Percentiles rank a stretch among this genome's conserved stretches.
These are phyloP conservation scores for Liodrosophila aerea DNA, from an alignment of 2,888 invertebrate genomes.

Conservation along the genomic window DNA sequence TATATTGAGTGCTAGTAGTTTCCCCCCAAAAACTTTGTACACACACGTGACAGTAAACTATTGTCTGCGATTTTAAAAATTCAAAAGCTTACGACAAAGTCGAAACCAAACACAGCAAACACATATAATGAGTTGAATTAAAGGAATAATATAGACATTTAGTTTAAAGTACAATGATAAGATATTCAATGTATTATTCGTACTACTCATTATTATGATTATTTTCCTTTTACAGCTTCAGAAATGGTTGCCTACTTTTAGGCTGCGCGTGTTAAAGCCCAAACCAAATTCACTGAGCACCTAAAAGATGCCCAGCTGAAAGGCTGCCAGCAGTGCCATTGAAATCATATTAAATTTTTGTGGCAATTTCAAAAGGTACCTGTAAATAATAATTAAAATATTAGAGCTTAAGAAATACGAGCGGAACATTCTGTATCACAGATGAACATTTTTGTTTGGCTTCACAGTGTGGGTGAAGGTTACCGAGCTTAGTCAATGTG, in stretches of 20 bases:
- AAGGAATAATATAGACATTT: no score
- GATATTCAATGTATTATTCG: no score
- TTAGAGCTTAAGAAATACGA: slow-evolving; percentile 20
- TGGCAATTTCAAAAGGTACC: slow-evolving; percentile 34
- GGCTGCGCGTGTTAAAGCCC: slow-evolving; percentile 9
- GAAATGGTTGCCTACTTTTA: slow-evolving; percentile 42
- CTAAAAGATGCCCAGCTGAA: slow-evolving; percentile 13
- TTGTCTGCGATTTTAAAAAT: slow-evolving; percentile 53
- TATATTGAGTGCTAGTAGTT: neutral
- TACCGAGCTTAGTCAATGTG: slow-evolving; percentile 34
- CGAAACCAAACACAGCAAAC: slow-evolving; percentile 5
- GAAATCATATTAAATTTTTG: slow-evolving; percentile 18
- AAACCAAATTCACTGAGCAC: slow-evolving; percentile 7
- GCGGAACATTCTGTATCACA: neutral
- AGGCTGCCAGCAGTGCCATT: slow-evolving; percentile 1
- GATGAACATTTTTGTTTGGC: slow-evolving; percentile 1
- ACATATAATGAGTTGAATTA: slow-evolving; percentile 3
- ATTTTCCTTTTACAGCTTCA: neutral
- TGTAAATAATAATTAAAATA: slow-evolving; percentile 54
- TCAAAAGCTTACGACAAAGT: slow-evolving; percentile 35
- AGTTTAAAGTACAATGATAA: no score
- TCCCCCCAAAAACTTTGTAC: neutral
- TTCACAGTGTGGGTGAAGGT: slow-evolving; percentile 34
- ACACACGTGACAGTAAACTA: slow-evolving; percentile 45
- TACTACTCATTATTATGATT: no score